Percentiles rank a stretch among this genome's conserved stretches.
Conservation (phyloP, 2,888 invertebrate species). For the Drosophila kuntzei region DNA sequence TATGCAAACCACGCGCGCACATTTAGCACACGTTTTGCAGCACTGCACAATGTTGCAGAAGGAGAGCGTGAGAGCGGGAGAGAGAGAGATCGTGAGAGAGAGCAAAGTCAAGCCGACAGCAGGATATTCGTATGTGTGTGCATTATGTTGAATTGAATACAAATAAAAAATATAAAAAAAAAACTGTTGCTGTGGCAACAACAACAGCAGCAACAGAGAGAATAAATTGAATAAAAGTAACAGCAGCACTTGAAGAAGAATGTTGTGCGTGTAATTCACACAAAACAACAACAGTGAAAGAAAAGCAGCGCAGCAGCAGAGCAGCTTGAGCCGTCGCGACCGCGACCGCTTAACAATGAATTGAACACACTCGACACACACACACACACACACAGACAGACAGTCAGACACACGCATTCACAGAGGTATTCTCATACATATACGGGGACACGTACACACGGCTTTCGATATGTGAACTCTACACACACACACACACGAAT, state of each 20-base stretch:
- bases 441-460: slow-evolving; percentile 59
- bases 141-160: slow-evolving; percentile 12
- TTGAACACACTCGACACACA: slow-evolving; percentile 45
- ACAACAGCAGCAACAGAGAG: slow-evolving; percentile 13
- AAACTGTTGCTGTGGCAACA: slow-evolving; percentile 43
- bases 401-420: slow-evolving; percentile 13
- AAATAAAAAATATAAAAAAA: background rate
- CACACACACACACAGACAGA: slow-evolving; percentile 17
- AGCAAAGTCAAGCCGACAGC: slow-evolving; percentile 18
- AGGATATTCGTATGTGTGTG: slow-evolving; percentile 30
- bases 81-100: background rate
- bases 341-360: slow-evolving; percentile 62
- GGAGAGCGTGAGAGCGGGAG: background rate
- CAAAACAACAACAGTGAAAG: slow-evolving; percentile 29
- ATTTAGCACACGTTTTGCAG: slow-evolving; percentile 49
- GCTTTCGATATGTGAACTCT: slow-evolving; percentile 35
- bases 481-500: slow-evolving; percentile 25
- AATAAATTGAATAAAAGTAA: slow-evolving; percentile 41
- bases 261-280: slow-evolving; percentile 55
- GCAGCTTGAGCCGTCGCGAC: slow-evolving; percentile 39
- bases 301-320: slow-evolving; percentile 31
- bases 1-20: slow-evolving; percentile 51
- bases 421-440: slow-evolving; percentile 34
- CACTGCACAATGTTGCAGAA: slow-evolving; percentile 48
- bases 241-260: slow-evolving; percentile 55